Base-by-base conservation (phyloP, 2,113 vertebrate species). In the Dicrurus megarhynchus region DNA sequence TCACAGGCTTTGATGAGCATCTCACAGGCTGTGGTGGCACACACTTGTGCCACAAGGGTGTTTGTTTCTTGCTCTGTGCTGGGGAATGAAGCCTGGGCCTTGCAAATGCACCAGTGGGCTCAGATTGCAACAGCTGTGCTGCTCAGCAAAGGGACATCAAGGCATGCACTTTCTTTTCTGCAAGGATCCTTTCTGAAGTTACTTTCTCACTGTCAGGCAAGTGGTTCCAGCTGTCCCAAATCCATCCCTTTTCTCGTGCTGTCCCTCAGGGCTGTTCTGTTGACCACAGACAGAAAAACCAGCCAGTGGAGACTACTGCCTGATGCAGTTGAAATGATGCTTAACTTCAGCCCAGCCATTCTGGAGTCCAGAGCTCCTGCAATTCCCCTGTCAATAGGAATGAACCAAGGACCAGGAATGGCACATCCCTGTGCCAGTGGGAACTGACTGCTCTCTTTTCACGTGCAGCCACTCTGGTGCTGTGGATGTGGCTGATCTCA, bases 111-210 rank as follows among this genome's bases (percentile, higher is more conserved):
- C 37, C 27, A 39, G 37, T 50, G 67, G 50, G 42, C 50, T 96
- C 91, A 63, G 59, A 37, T 84, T 77, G 68, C 91, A 86, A 47
- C 94, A 96, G 86, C 86, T 93, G 91, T 64, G 39, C 55, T 74
- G 61, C 78, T 88, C 79, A 57, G 70, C 85, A 65, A 52, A 80
- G 55, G n/a, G 30, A 21, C 20, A 69, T 30, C 2, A 10, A 49
- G 53, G n/a, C 30, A 56, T 26, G 21, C 78, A 33, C 16, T 65
- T 79, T 67, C 35, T 74, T 57, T 47, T 4, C 27, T 93, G 60
- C 35, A 86, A 63, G 47, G 27, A 52, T 83, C 52, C 22, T 70
- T 67, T 63, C 33, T 86, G 71, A 77, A 50, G 9, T 77, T 80
- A 6, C 47, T 91, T 94, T 84, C 70, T 90, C 42, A 53, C 28